Evolutionary conservation across 1,140 invertebrate species (phyloP).

Genomic region (Sycophaga agraensis): DNA sequence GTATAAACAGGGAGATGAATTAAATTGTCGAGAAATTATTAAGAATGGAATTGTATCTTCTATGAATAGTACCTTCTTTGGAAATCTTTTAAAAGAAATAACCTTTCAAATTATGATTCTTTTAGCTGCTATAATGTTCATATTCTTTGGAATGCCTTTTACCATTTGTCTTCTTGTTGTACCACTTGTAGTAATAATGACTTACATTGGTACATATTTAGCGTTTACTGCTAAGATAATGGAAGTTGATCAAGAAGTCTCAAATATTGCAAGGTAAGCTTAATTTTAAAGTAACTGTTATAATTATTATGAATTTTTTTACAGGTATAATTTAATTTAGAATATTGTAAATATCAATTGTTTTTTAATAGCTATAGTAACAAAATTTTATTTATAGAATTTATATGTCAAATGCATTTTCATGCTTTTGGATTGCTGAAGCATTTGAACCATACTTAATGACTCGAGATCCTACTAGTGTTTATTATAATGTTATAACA

Average conservation of each 20-base stretch:
- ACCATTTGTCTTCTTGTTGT: slow-evolving; percentile 53
- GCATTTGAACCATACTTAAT: slow-evolving; percentile 48
- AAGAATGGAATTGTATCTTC: slow-evolving; percentile 55
- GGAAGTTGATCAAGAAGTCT: slow-evolving; percentile 53
- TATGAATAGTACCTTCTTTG: slow-evolving; percentile 52
- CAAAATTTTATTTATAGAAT: slow-evolving; percentile 37
- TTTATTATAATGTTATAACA: slow-evolving; percentile 47
- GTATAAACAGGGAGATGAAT: slow-evolving; percentile 55
- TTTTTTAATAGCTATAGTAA: not conserved
- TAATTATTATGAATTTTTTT: not conserved
- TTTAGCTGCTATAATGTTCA: slow-evolving; percentile 58
- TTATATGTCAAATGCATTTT: slow-evolving; percentile 58
- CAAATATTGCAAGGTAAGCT: slow-evolving; percentile 49
- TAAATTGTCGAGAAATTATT: slow-evolving; percentile 50
- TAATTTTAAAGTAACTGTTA: not conserved
- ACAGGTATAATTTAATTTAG: not conserved
- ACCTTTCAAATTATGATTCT: slow-evolving; percentile 59
- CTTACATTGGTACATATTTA: slow-evolving; percentile 53
- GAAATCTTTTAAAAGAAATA: slow-evolving; percentile 55
- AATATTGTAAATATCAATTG: not conserved
- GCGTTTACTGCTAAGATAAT: slow-evolving; percentile 51
- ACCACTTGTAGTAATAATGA: slow-evolving; percentile 51
- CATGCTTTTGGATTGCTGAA: slow-evolving; percentile 60
- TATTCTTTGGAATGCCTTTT: slow-evolving; percentile 60
- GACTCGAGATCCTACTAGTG: slow-evolving; percentile 36